Conservation (phyloP, 2,797 vertebrate species). For the Lateolabrax maculatus region DNA sequence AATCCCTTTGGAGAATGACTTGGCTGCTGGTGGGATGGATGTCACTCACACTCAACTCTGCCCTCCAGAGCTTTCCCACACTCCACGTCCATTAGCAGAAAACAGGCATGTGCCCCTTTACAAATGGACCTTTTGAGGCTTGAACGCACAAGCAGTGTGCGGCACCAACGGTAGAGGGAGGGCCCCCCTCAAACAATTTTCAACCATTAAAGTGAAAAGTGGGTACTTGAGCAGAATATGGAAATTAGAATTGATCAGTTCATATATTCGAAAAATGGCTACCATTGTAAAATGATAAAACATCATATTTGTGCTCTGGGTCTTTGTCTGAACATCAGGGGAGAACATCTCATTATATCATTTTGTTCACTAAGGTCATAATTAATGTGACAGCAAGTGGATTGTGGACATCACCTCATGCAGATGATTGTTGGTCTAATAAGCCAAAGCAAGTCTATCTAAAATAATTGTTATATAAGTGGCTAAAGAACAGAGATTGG, state of each 20-base stretch:
- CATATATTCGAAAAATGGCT: neutral
- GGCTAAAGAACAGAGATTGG: too few species aligned
- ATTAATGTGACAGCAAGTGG: neutral
- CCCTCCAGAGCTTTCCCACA: slow-evolving; percentile 29
- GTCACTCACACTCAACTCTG: neutral
- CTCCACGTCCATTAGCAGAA: slow-evolving; percentile 25
- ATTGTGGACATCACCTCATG: too few species aligned
- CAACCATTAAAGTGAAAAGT: neutral
- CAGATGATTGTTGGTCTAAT: too few species aligned
- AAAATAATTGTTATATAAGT: too few species aligned
- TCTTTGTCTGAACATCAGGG: neutral
- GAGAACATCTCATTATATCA: neutral
- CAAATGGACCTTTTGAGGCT: neutral
- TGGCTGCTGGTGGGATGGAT: neutral
- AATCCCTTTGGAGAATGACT: neutral
- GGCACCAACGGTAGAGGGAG: too few species aligned
- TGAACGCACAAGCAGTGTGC: slow-evolving; percentile 57
- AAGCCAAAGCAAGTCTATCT: too few species aligned
- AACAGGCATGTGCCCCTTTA: slow-evolving; percentile 69
- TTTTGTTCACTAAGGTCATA: neutral
- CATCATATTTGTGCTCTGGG: neutral
- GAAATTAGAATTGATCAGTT: neutral
- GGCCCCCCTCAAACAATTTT: neutral
- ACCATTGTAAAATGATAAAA: neutral
- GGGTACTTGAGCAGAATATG: too few species aligned